A percentile compares a stretch with the other conserved stretches of the same genome.
These are phyloP conservation scores for Tenthredo mesomela DNA, from an alignment of 2,888 invertebrate genomes.

Conservation along the genomic window DNA sequence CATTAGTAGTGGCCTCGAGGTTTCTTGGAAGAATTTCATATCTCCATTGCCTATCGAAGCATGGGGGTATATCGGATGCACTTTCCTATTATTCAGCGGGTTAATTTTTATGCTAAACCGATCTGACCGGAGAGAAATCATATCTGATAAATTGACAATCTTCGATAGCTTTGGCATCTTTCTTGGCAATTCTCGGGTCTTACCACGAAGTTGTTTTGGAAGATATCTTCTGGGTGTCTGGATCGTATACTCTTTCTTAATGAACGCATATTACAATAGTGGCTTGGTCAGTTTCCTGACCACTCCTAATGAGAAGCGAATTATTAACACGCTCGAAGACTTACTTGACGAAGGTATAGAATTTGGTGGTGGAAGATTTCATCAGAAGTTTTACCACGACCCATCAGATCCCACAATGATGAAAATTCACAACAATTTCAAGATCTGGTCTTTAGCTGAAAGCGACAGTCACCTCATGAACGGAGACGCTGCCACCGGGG, in stretches of 20 bases:
- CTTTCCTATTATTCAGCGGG: background rate
- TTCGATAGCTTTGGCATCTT: conserved; percentile 21
- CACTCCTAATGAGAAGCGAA: background rate
- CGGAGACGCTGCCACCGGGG: background rate
- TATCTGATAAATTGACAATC: background rate
- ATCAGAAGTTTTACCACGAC: conserved; percentile 22
- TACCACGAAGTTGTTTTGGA: conserved; percentile 1
- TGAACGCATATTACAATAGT: conserved; percentile 11
- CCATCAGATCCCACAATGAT: conserved; percentile 16
- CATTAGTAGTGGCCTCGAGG: background rate
- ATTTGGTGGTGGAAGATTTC: background rate
- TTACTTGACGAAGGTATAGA: background rate
- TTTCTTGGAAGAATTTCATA: conserved; percentile 36
- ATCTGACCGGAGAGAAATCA: background rate
- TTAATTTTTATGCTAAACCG: background rate
- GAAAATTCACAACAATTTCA: conserved; percentile 30
- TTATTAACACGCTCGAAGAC: conserved; percentile 23
- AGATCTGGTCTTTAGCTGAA: background rate
- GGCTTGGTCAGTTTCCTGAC: conserved; percentile 41
- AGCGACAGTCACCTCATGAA: background rate
- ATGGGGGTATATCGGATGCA: conserved; percentile 25
- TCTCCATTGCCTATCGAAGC: background rate
- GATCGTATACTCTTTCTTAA: conserved; percentile 16
- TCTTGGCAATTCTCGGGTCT: background rate
- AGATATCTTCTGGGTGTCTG: conserved; percentile 16